These are phyloP conservation scores for Drosophila anceps DNA, from an alignment of 2,888 invertebrate species.

Conservation along the genomic window DNA sequence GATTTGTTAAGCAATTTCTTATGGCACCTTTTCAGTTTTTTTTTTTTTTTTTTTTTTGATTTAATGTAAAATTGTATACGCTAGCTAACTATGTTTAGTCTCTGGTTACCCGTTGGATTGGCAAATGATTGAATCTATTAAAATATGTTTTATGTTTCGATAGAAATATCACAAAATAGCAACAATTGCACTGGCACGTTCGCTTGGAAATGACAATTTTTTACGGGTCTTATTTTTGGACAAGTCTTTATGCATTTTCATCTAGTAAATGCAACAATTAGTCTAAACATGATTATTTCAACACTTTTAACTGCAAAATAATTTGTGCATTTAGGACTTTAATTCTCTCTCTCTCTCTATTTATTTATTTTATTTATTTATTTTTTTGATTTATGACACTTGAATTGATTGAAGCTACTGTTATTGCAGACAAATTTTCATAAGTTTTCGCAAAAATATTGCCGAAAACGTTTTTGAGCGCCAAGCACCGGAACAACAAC, in stretches of 20 bases:
- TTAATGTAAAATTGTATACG: conserved; percentile 39
- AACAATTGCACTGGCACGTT: conserved; percentile 49
- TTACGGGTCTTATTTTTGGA: conserved; percentile 84
- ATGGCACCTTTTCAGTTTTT: conserved; percentile 65
- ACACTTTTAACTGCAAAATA: conserved; percentile 5
- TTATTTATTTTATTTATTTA: conserved; percentile 11
- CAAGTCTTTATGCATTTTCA: conserved; percentile 84
- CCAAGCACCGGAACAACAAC: conserved; percentile 69
- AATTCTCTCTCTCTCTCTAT: conserved; percentile 22
- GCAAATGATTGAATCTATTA: conserved; percentile 39
- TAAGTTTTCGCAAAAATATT: conserved; percentile 55
- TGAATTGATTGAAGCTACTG: conserved; percentile 19
- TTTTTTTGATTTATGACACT: conserved; percentile 56
- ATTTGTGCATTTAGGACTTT: conserved; percentile 33
- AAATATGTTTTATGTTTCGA: conserved; percentile 23
- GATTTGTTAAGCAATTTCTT: conserved; percentile 26
- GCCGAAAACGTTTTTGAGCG: conserved; percentile 71
- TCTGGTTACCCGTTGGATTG: conserved; percentile 53
- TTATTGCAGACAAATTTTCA: conserved; percentile 33
- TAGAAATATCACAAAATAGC: conserved; percentile 75
- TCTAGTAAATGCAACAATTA: conserved; percentile 67
- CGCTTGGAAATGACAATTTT: conserved; percentile 66
- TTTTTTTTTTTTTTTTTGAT: conserved; percentile 4
- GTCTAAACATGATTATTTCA: conserved; percentile 54
- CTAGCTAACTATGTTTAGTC: conserved; percentile 45